These are phyloP conservation scores for Phenganax stokvisi DNA, from an alignment of 92 coral and sea anemone species.

Conservation along the genomic window DNA sequence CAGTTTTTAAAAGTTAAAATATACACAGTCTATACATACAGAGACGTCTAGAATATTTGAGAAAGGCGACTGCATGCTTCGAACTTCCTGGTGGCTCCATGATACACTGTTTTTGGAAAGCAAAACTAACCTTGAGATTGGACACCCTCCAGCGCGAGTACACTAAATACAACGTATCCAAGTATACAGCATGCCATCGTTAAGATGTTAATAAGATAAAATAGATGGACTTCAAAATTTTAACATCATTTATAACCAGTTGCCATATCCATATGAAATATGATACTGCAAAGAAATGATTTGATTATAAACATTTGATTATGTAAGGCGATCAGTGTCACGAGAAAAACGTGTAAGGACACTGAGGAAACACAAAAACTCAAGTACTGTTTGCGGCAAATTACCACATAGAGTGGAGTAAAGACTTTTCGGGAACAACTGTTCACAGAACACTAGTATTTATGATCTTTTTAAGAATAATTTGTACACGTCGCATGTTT, in stretches of 20 bases:
- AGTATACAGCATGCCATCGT: background rate
- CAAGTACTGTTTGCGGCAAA: too few relatives aligned
- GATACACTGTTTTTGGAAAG: background rate
- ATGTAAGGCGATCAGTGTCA: background rate
- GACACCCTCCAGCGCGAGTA: background rate
- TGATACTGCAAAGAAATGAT: background rate
- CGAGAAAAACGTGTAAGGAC: too few relatives aligned
- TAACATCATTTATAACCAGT: background rate
- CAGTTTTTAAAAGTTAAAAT: background rate
- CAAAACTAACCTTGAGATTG: background rate
- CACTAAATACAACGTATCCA: background rate
- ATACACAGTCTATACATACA: background rate
- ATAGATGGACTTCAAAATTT: background rate
- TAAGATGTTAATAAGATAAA: background rate
- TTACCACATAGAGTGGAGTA: too few relatives aligned
- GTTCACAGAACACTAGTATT: too few relatives aligned
- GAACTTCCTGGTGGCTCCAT: background rate
- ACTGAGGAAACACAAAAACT: too few relatives aligned
- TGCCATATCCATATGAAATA: constrained; percentile 5
- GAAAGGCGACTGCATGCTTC: background rate
- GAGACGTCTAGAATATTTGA: background rate
- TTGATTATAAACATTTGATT: background rate
- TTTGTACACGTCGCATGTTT: too few relatives aligned
- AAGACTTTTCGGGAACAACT: too few relatives aligned
- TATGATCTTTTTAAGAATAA: too few relatives aligned